A percentile compares a stretch with the other conserved stretches of the same genome.
Evolutionary conservation across 1,140 invertebrate genomes (phyloP).

Genomic region (Drosophila yakuba): DNA sequence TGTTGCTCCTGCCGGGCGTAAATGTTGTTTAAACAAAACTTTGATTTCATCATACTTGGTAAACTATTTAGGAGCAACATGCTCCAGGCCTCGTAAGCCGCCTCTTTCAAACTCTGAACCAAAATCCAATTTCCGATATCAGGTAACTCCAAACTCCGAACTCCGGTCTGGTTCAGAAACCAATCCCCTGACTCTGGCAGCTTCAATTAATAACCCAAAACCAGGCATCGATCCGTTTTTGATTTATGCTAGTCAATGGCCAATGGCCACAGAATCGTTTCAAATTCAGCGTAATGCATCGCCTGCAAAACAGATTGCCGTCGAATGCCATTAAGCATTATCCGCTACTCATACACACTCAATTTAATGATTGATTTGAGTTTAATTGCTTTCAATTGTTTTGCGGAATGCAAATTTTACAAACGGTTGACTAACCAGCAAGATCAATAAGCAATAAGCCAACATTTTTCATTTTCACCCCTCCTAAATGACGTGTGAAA

Average conservation of each 20-base stretch:
- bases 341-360: constrained; percentile 1
- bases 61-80: constrained; percentile 2
- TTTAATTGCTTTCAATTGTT: constrained; percentile 77
- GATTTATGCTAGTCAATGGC: constrained; percentile 30
- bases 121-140: constrained; percentile 33
- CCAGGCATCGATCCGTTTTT: neutral
- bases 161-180: neutral
- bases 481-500: constrained; percentile 47
- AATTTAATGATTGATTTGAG: constrained; percentile 57
- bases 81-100: neutral
- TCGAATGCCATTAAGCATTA: constrained; percentile 44
- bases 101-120: constrained; percentile 7
- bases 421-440: constrained; percentile 35
- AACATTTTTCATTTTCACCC: constrained; percentile 26
- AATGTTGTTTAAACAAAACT: constrained; percentile 53
- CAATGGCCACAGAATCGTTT: constrained; percentile 13
- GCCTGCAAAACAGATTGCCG: constrained; percentile 49
- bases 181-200: neutral
- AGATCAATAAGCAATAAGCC: constrained; percentile 28
- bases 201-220: constrained; percentile 28
- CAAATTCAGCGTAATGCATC: constrained; percentile 45
- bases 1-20: constrained; percentile 29
- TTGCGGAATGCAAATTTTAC: constrained; percentile 56
- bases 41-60: constrained; percentile 23
- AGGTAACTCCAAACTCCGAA: constrained; percentile 10